Conservation (phyloP, 2,888 invertebrate genomes). For the Trissolcus brochymenae region DNA sequence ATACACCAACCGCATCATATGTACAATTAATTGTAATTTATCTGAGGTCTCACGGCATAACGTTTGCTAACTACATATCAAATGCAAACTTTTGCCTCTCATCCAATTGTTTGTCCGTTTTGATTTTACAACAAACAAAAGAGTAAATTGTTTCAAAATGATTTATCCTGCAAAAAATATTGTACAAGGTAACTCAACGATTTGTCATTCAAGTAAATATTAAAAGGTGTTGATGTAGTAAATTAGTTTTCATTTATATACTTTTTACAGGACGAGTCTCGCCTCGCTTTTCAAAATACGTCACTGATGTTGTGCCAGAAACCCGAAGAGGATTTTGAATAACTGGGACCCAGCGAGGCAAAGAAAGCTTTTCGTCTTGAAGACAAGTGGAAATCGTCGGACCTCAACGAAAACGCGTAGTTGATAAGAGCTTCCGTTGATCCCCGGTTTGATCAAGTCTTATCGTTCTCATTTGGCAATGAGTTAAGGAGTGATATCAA, state of each 20-base stretch:
- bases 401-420: not conserved
- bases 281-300: too few relatives aligned
- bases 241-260: too few relatives aligned
- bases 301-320: too few relatives aligned
- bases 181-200: too few relatives aligned
- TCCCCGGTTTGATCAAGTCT: conserved; percentile 49
- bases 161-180: too few relatives aligned
- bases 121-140: conserved; percentile 22
- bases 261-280: too few relatives aligned
- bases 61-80: not conserved
- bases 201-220: too few relatives aligned
- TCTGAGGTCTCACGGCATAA: conserved; percentile 52
- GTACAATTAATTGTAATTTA: conserved; percentile 30
- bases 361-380: not conserved
- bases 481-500: conserved; percentile 41
- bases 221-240: too few relatives aligned
- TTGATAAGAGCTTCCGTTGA: not conserved
- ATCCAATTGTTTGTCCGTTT: conserved; percentile 1
- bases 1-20: conserved; percentile 18
- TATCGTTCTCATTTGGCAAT: conserved; percentile 60
- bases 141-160: too few relatives aligned
- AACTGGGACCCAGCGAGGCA: too few relatives aligned
- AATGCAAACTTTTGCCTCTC: not conserved
- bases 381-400: conserved; percentile 2
- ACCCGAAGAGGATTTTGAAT: too few relatives aligned